Evolutionary conservation across 2,797 vertebrate genomes (phyloP).

Genomic region (Yasuhikotakia modesta): DNA sequence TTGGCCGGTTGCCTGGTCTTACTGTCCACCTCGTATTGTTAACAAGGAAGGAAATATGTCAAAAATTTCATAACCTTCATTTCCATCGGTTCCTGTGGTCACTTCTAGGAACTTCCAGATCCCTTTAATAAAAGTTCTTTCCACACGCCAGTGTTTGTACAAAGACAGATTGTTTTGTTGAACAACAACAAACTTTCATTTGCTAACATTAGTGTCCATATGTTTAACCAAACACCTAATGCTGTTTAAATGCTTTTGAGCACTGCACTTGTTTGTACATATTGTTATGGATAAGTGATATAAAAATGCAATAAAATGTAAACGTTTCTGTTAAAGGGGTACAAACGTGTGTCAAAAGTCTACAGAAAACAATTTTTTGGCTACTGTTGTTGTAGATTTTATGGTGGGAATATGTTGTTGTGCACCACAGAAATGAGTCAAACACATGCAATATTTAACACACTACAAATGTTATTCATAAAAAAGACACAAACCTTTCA

Average conservation of each 20-base stretch:
- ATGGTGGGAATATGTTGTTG: too few relatives aligned
- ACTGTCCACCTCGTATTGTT: slow-evolving; percentile 49
- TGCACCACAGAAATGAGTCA: background rate
- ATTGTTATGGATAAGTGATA: slow-evolving; percentile 9
- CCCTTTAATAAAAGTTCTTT: background rate
- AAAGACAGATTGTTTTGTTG: slow-evolving; percentile 10
- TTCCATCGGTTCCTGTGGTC: slow-evolving; percentile 61
- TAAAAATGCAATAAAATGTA: background rate
- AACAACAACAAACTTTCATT: background rate
- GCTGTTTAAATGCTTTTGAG: background rate
- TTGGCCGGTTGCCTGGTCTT: slow-evolving; percentile 14
- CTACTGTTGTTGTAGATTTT: too few relatives aligned
- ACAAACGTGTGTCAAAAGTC: too few relatives aligned
- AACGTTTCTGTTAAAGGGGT: too few relatives aligned
- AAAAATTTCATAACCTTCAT: slow-evolving; percentile 28
- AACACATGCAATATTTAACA: background rate
- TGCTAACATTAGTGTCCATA: background rate
- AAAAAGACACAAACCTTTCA: background rate
- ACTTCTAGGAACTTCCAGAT: slow-evolving; percentile 40
- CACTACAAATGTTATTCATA: background rate
- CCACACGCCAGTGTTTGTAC: slow-evolving; percentile 11
- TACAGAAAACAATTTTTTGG: too few relatives aligned
- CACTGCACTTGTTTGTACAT: slow-evolving; percentile 32
- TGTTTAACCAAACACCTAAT: background rate
- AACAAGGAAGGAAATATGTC: slow-evolving; percentile 62